phyloP scores from a whole-genome alignment of 2,888 invertebrate species.

The Temnothorax rugatulus region DNA sequence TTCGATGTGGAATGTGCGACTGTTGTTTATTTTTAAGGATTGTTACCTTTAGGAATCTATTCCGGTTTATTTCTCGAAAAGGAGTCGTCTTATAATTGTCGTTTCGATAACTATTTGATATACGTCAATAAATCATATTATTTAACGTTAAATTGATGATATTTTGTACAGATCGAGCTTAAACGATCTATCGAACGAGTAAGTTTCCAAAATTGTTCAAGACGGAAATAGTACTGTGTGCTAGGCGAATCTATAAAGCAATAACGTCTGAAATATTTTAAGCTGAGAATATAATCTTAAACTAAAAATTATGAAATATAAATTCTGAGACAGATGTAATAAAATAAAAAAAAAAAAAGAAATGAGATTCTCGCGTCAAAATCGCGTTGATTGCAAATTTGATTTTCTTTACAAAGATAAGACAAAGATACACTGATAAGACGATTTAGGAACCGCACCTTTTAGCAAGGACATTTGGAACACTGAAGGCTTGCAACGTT shows the following conservation, averaged over 20 bases:
- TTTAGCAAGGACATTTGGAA: not conserved
- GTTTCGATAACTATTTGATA: not conserved
- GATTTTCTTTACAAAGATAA: not conserved
- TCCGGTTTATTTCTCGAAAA: not conserved
- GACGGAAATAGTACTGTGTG: not conserved
- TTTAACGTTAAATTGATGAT: no score
- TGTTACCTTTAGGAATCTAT: not conserved
- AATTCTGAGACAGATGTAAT: not conserved
- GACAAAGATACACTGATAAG: not conserved
- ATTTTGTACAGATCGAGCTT: not conserved
- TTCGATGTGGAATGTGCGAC: not conserved
- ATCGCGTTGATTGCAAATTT: not conserved
- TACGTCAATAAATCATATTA: no score
- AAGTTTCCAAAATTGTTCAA: conserved; percentile 35
- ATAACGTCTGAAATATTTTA: not conserved
- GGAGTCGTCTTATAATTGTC: not conserved
- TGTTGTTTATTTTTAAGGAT: not conserved
- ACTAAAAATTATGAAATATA: not conserved
- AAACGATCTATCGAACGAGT: not conserved
- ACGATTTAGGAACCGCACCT: not conserved
- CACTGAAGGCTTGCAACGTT: not conserved
- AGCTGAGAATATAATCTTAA: not conserved
- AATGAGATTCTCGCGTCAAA: not conserved
- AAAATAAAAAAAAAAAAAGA: not conserved
- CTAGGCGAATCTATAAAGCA: not conserved